A percentile compares a stretch with the other conserved stretches of the same genome.
Conservation (phyloP, 2,797 vertebrate species). For the Sebastes jordani region DNA sequence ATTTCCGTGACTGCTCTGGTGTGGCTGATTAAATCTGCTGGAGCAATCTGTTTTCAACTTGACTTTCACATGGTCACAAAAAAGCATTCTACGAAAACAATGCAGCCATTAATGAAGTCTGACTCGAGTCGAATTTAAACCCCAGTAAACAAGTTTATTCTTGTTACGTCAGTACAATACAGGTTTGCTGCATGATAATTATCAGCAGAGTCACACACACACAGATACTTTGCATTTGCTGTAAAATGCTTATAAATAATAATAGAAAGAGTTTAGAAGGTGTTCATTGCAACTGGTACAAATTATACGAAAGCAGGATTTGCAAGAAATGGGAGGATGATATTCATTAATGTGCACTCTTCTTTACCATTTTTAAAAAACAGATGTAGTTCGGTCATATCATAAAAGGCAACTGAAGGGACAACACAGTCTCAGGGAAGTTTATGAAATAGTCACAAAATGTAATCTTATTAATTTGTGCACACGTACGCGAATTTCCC, state of each 20-base stretch:
- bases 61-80: constrained; percentile 13
- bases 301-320: background rate
- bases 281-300: constrained; percentile 44
- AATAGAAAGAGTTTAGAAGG: constrained; percentile 12
- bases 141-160: constrained; percentile 63
- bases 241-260: constrained; percentile 42
- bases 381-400: background rate
- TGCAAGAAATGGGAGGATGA: background rate
- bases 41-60: constrained; percentile 24
- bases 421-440: too few relatives aligned
- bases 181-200: constrained; percentile 10
- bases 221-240: constrained; percentile 22
- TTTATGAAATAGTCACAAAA: too few relatives aligned
- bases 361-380: background rate
- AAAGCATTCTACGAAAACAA: constrained; percentile 26
- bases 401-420: background rate
- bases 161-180: constrained; percentile 26
- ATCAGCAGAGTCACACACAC: constrained; percentile 1
- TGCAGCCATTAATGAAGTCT: background rate
- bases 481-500: too few relatives aligned
- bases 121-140: background rate
- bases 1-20: background rate
- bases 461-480: too few relatives aligned
- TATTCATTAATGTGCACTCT: background rate
- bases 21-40: background rate